These are phyloP conservation scores for Zeugodacus cucurbitae DNA, from an alignment of 1,140 invertebrate genomes.

Conservation along the genomic window DNA sequence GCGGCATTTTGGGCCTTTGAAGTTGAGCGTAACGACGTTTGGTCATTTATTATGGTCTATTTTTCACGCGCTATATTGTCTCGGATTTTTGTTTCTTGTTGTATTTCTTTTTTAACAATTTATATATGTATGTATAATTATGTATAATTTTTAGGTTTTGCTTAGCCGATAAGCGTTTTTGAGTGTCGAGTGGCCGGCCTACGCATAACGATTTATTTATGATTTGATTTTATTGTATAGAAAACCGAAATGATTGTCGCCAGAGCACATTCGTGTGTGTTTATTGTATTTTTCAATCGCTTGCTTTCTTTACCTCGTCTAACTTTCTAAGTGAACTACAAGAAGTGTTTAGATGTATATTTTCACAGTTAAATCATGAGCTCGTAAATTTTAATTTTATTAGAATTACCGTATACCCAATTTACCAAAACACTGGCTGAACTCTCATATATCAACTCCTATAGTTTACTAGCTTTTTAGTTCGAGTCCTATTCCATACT, in stretches of 20 bases:
- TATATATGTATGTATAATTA: too few relatives aligned
- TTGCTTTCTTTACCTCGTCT: background rate
- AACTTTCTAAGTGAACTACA: background rate
- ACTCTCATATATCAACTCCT: background rate
- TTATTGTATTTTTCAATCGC: background rate
- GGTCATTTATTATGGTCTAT: background rate
- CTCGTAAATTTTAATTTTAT: constrained; percentile 9
- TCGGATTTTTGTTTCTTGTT: background rate
- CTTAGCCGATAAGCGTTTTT: background rate
- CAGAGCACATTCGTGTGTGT: background rate
- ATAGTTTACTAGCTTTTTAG: background rate
- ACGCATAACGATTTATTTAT: constrained; percentile 20
- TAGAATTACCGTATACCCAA: background rate
- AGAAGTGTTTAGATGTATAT: background rate
- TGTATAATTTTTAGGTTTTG: background rate
- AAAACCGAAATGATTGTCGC: background rate
- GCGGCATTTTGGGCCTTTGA: background rate
- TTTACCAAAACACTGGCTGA: background rate
- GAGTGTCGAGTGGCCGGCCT: background rate
- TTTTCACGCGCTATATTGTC: background rate
- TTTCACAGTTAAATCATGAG: background rate
- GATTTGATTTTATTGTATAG: constrained; percentile 20
- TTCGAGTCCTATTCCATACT: background rate
- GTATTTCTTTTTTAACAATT: too few relatives aligned
- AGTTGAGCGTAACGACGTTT: background rate